Evolutionary conservation across 2,888 invertebrate genomes (phyloP), one percentile per base, ranked within the genome.

Genomic region (Thymelicus sylvestris): DNA sequence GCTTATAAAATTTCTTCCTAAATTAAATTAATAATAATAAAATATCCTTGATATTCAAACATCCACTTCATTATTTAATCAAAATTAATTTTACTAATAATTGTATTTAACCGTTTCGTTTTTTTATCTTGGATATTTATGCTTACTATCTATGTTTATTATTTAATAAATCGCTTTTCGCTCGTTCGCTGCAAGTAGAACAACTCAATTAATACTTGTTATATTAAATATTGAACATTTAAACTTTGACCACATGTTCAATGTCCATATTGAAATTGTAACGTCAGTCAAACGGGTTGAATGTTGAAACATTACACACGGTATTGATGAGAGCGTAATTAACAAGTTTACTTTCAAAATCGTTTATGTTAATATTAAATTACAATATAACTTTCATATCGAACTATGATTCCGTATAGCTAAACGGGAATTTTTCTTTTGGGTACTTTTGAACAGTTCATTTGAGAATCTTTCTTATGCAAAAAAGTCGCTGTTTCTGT

Each of bases 291-390:
- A 79, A 78, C 76, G 76, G 77, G 75, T 80, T 76, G 75, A 73
- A 76, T 78, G 78, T 77, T 82, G 85, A 86, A 85, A 86, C 85
- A 87, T 85, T 83, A 83, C 79, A 84, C 81, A 85, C 83, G 79
- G 83, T 86, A 89, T 89, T 83, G 86, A 91, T 86, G 86, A 83
- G 84, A 84, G 80, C 83, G 80, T 88, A 89, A 90, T 90, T 90
- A 90, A 90, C 88, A 85, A 87, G 88, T 86, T 86, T 82, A 84
- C 89, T 92, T 91, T 91, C 90, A 83, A 89, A 89, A 85, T 66
- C 82, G 76, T 86, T 87, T 87, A 86, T 89, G 87, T 88, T 87
- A 68, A 67, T 61, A 61, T 72, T 41, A 61, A 52, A 65, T 70
- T 65, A 70, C 65, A 31, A 44, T 41, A 61, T 66, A 63, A 60